Percentiles rank a stretch among this genome's conserved stretches.
Evolutionary conservation across 1,140 invertebrate genomes (phyloP).

Genomic region (Zaprionus gabonicus): DNA sequence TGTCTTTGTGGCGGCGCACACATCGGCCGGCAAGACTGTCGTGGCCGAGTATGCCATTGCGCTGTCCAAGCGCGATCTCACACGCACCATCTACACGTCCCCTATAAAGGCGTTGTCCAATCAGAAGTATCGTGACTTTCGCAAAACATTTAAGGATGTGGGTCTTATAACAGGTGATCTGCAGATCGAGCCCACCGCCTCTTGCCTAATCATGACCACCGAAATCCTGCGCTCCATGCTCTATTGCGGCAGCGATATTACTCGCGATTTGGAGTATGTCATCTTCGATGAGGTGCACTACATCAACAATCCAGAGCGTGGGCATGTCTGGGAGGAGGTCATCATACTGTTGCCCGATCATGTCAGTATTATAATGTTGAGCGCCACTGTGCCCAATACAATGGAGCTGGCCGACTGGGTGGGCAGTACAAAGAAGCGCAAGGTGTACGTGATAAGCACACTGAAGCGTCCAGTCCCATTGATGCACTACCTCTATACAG

Average conservation of each 20-base stretch:
- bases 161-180: slow-evolving; percentile 98
- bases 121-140: slow-evolving; percentile 99
- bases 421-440: slow-evolving; percentile 95
- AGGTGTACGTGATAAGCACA: slow-evolving; percentile 98
- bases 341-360: slow-evolving; percentile 97
- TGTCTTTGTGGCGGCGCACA: slow-evolving; percentile 99
- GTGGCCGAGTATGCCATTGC: slow-evolving; percentile 99
- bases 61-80: slow-evolving; percentile 95
- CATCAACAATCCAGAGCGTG: slow-evolving; percentile 98
- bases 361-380: slow-evolving; percentile 98
- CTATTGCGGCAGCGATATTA: slow-evolving; percentile 97
- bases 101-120: slow-evolving; percentile 99
- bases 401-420: slow-evolving; percentile 99
- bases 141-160: slow-evolving; percentile 95
- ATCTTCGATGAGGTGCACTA: slow-evolving; percentile 99
- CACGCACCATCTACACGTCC: slow-evolving; percentile 98
- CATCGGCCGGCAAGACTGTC: slow-evolving; percentile 99
- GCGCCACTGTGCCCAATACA: slow-evolving; percentile 99
- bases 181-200: slow-evolving; percentile 96
- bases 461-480: slow-evolving; percentile 97
- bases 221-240: slow-evolving; percentile 99
- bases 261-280: slow-evolving; percentile 98
- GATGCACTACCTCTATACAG: slow-evolving; percentile 97
- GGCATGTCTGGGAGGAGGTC: slow-evolving; percentile 99
- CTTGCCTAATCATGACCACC: slow-evolving; percentile 99